Base-by-base conservation (phyloP, 2,797 vertebrate species). In the Sebastes glaucus region DNA sequence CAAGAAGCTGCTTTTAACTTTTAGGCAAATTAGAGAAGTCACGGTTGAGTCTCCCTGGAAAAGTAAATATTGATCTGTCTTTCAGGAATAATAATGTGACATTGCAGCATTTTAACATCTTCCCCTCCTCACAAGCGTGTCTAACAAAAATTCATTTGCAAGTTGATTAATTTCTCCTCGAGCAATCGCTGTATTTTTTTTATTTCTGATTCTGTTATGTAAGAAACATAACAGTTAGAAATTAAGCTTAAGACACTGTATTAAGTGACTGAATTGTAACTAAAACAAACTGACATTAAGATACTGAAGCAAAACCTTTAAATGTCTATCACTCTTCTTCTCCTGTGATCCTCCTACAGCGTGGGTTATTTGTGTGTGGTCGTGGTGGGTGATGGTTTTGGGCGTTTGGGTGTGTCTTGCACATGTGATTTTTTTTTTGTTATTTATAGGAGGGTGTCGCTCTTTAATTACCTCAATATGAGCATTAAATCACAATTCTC, bases 381-480 rank as follows among this genome's bases (percentile, higher is more conserved):
- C n/a, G 14, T 63, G 25, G 6, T 74, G 78, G 57, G 33, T 71
- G 82, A 71, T 66, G 81, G 70, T 83, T 69, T 32, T 14, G 49
- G 46, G 22, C 49, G 22, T 53, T 67, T 78, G 90, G 86, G 84
- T 68, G 85, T 81, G 80, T 76, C 79, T 22, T 7, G 3, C 56
- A 71, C 53, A 65, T 71, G 49, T 63, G 30, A 71, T 75, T 32
- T 35, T 20, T 46, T 49, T 49, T 49, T 11, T 52, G 55, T 82
- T 81, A 83, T 90, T 87, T 90, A 87, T 82, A 84, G 74, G 23
- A 80, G 53, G 27, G 28, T 78, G 77, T 77, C 8, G 5, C 81
- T 81, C 87, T 92, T 79, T 92, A 85, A 87, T 92, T 84, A 81
- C 32, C 69, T 23, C 13, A 33, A 72, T n/a, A 23, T 4, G 1